Percentiles rank a stretch among this genome's conserved stretches.
phyloP scores from a whole-genome alignment of 2,113 vertebrate species.

The Phodopus roborovskii region DNA sequence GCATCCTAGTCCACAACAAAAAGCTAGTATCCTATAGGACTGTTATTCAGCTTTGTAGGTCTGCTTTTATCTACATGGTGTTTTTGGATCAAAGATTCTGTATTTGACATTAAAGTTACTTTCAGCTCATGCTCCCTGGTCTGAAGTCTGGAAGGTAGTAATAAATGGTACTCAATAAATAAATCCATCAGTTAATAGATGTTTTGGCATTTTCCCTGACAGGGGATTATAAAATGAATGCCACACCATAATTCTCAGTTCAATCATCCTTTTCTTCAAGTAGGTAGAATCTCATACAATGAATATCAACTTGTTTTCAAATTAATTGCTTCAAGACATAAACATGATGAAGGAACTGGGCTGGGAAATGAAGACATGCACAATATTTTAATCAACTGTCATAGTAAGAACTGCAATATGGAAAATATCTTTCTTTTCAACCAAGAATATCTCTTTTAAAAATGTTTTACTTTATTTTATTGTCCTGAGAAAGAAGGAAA shows the following conservation, averaged over 20 bases:
- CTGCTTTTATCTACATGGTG: background rate
- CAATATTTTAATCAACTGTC: constrained; percentile 79
- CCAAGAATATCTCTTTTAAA: constrained; percentile 61
- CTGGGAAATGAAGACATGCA: constrained; percentile 78
- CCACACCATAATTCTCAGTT: constrained; percentile 51
- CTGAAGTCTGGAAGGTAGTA: background rate
- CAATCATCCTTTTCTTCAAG: constrained; percentile 58
- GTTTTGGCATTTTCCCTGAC: background rate
- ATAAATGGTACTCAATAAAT: background rate
- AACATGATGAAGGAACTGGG: constrained; percentile 71
- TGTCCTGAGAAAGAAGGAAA: background rate
- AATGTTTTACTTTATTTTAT: constrained; percentile 61
- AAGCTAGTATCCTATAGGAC: background rate
- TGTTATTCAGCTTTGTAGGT: background rate
- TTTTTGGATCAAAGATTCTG: background rate
- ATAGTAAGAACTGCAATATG: constrained; percentile 58
- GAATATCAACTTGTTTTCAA: constrained; percentile 83
- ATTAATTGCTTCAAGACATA: constrained; percentile 77
- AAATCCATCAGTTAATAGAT: background rate
- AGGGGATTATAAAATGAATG: constrained; percentile 52
- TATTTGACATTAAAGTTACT: background rate
- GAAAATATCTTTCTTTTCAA: constrained; percentile 65
- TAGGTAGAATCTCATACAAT: constrained; percentile 34
- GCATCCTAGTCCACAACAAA: background rate
- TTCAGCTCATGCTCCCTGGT: background rate